phyloP scores from a whole-genome alignment of 2,113 vertebrate species.

The Syngnathus scovelli region DNA sequence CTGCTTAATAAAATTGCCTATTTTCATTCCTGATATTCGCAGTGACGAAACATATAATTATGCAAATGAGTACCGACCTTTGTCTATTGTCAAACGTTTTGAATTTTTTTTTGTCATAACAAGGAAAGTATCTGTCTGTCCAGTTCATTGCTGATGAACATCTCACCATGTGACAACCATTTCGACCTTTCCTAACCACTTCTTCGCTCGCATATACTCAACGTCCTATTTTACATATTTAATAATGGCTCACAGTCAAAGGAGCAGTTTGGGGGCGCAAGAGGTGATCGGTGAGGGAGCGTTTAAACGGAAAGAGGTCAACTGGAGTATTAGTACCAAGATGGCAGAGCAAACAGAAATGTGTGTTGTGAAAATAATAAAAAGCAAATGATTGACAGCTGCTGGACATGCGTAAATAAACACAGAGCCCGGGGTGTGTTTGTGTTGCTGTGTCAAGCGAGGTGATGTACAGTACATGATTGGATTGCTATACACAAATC shows the following conservation, averaged over 20 bases:
- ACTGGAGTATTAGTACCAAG: conserved; percentile 41
- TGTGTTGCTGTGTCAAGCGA: conserved; percentile 15
- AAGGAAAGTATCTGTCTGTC: not conserved
- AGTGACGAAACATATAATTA: conserved; percentile 17
- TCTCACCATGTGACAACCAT: conserved; percentile 12
- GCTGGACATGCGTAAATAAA: conserved; percentile 52
- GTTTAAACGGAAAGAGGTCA: conserved; percentile 33
- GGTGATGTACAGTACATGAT: conserved; percentile 6
- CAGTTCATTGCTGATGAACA: conserved; percentile 3
- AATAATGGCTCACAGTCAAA: conserved; percentile 13
- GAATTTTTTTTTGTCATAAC: too few relatives aligned
- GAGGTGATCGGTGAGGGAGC: conserved; percentile 12
- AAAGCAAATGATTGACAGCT: conserved; percentile 56
- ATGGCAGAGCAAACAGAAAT: conserved; percentile 39
- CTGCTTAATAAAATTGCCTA: conserved; percentile 17
- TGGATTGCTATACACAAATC: conserved; percentile 1
- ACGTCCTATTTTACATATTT: conserved; percentile 7
- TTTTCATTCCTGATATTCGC: conserved; percentile 7
- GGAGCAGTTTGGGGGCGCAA: conserved; percentile 3
- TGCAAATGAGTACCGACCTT: conserved; percentile 13
- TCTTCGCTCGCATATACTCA: conserved; percentile 13
- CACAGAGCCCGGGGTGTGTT: conserved; percentile 25
- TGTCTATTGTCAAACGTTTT: not conserved
- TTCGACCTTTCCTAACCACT: conserved; percentile 6
- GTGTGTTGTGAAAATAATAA: conserved; percentile 22